These are phyloP conservation scores for Phoxinus phoxinus DNA, from an alignment of 2,113 vertebrate genomes.

Conservation along the genomic window DNA sequence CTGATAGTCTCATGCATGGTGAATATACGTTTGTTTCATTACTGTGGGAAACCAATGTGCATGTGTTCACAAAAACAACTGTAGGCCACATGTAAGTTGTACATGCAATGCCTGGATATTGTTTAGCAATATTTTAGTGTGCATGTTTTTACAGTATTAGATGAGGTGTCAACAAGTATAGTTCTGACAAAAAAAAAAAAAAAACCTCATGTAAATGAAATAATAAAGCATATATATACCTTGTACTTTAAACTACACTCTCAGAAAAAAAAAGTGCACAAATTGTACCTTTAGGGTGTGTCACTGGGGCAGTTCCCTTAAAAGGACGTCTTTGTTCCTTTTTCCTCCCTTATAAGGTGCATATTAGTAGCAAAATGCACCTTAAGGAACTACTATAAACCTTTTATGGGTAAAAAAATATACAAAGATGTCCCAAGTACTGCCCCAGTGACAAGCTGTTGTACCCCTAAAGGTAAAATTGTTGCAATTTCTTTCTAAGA, in stretches of 20 bases:
- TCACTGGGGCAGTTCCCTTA: too few species aligned
- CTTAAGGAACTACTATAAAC: too few species aligned
- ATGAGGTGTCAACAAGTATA: neutral
- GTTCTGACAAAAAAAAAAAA: neutral
- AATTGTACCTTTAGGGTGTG: too few species aligned
- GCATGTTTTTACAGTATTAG: neutral
- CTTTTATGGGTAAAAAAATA: too few species aligned
- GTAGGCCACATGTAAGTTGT: neutral
- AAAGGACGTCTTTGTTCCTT: too few species aligned
- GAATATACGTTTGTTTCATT: neutral
- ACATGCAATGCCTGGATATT: neutral
- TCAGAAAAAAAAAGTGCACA: too few species aligned
- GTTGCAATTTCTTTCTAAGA: too few species aligned
- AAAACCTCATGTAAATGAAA: neutral
- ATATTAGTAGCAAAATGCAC: too few species aligned
- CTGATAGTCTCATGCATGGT: neutral
- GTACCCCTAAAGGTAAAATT: too few species aligned
- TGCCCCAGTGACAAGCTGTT: too few species aligned
- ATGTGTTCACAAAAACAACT: neutral
- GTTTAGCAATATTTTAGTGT: neutral
- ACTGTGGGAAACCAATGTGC: neutral
- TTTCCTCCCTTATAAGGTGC: too few species aligned
- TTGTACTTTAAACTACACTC: neutral
- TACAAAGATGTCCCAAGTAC: too few species aligned
- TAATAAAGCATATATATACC: neutral